Evolutionary conservation across 1,140 invertebrate genomes (phyloP).

Genomic region (Ceratina calcarata): DNA sequence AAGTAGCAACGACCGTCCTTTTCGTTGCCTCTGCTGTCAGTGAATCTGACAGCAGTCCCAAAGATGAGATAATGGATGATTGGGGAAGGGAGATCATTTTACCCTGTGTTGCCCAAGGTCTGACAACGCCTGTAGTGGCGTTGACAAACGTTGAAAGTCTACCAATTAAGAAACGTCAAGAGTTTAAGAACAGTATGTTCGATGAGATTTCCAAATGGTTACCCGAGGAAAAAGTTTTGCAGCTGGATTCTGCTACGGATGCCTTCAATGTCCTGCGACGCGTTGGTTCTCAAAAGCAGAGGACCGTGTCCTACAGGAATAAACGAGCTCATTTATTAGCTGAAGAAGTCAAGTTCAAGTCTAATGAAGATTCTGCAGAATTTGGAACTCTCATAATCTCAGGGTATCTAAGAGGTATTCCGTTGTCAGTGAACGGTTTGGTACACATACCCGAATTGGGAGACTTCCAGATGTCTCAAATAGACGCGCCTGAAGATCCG

Average conservation of each 20-base stretch:
- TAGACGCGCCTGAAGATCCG: slow-evolving; percentile 88
- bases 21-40: slow-evolving; percentile 85
- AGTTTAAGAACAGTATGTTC: slow-evolving; percentile 88
- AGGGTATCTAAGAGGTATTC: slow-evolving; percentile 91
- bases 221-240: slow-evolving; percentile 90
- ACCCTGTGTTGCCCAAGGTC: slow-evolving; percentile 89
- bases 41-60: slow-evolving; percentile 74
- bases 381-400: slow-evolving; percentile 90
- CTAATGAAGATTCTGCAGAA: slow-evolving; percentile 53
- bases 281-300: slow-evolving; percentile 91
- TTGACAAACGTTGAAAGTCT: slow-evolving; percentile 89
- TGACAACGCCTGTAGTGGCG: slow-evolving; percentile 89
- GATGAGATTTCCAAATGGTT: slow-evolving; percentile 89
- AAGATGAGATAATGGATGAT: slow-evolving; percentile 84
- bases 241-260: slow-evolving; percentile 88
- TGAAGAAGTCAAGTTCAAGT: slow-evolving; percentile 86
- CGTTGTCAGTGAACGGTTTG: slow-evolving; percentile 92
- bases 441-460: slow-evolving; percentile 95
- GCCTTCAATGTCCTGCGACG: slow-evolving; percentile 89
- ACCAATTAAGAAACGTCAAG: slow-evolving; percentile 85
- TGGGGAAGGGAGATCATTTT: slow-evolving; percentile 89
- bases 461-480: slow-evolving; percentile 94
- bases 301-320: slow-evolving; percentile 86
- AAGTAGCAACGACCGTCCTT: slow-evolving; percentile 91
- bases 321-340: slow-evolving; percentile 90